Conservation (phyloP, 2,888 invertebrate genomes). For the Gymnosoma rotundatum region DNA sequence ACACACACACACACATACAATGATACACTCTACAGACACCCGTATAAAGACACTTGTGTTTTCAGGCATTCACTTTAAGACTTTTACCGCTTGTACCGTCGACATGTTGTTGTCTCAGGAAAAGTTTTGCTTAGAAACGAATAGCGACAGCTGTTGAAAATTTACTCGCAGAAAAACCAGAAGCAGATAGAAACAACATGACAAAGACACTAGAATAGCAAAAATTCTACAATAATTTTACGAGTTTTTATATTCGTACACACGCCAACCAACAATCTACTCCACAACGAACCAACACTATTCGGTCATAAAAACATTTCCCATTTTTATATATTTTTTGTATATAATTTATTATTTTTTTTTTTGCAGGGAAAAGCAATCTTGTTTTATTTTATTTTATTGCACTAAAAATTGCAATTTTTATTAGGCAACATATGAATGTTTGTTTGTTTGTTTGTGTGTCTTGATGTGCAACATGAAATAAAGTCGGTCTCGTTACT, state of each 20-base stretch:
- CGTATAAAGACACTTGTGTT: too few relatives aligned
- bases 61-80: conserved; percentile 13
- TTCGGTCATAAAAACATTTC: conserved; percentile 49
- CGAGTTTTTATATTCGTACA: conserved; percentile 20
- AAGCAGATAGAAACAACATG: background rate
- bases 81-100: conserved; percentile 13
- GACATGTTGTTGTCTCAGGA: conserved; percentile 11
- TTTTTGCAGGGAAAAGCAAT: background rate
- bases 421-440: conserved; percentile 41
- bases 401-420: conserved; percentile 64
- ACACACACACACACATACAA: background rate
- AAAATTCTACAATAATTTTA: conserved; percentile 36
- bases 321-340: conserved; percentile 41
- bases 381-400: conserved; percentile 33
- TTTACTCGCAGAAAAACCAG: conserved; percentile 16
- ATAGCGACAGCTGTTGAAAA: conserved; percentile 48
- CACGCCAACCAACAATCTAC: conserved; percentile 14
- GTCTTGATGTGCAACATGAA: conserved; percentile 21
- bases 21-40: background rate
- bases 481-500: conserved; percentile 16
- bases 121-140: conserved; percentile 34
- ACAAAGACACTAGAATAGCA: background rate
- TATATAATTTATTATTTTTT: background rate
- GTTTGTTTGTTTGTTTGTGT: conserved; percentile 34
- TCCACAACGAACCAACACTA: background rate